Percentiles rank a stretch among this genome's conserved stretches.
phyloP scores from a whole-genome alignment of 1,140 invertebrate genomes.

The Dendrolimus punctatus region DNA sequence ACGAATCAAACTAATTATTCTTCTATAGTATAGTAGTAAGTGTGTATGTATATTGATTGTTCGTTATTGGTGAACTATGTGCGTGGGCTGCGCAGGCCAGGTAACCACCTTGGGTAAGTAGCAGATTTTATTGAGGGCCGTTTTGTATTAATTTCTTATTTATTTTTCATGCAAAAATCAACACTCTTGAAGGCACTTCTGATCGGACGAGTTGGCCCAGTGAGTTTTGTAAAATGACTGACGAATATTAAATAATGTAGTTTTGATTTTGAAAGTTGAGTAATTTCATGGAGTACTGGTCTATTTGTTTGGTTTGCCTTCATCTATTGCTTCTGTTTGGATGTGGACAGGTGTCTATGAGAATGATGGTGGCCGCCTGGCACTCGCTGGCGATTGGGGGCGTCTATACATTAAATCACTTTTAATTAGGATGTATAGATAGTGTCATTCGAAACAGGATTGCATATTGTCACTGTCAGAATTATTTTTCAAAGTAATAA shows the following conservation, averaged over 20 bases:
- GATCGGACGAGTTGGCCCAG: slow-evolving; percentile 90
- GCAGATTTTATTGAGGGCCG: slow-evolving; percentile 87
- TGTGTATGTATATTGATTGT: slow-evolving; percentile 63
- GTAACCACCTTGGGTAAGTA: slow-evolving; percentile 78
- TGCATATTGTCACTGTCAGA: background rate
- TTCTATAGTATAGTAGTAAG: slow-evolving; percentile 71
- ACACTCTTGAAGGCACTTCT: slow-evolving; percentile 90
- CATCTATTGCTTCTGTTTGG: slow-evolving; percentile 61
- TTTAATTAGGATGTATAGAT: too few relatives aligned
- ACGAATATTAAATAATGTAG: slow-evolving; percentile 44
- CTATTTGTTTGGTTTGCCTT: slow-evolving; percentile 56
- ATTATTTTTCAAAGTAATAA: too few relatives aligned
- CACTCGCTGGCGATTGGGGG: slow-evolving; percentile 37
- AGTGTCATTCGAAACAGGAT: background rate
- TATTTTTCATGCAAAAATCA: slow-evolving; percentile 86
- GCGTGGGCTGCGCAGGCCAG: slow-evolving; percentile 43
- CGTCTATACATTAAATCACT: slow-evolving; percentile 18
- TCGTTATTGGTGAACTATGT: slow-evolving; percentile 42
- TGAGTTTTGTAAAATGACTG: slow-evolving; percentile 71
- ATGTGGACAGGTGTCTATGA: slow-evolving; percentile 66
- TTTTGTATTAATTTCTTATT: slow-evolving; percentile 80
- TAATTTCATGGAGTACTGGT: slow-evolving; percentile 46
- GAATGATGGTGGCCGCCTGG: slow-evolving; percentile 50
- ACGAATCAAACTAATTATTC: slow-evolving; percentile 70
- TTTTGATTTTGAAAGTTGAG: slow-evolving; percentile 25